Evolutionary conservation across 2,113 vertebrate genomes (phyloP), one percentile per base, ranked within the genome.

Genomic region (Halichoeres trimaculatus): DNA sequence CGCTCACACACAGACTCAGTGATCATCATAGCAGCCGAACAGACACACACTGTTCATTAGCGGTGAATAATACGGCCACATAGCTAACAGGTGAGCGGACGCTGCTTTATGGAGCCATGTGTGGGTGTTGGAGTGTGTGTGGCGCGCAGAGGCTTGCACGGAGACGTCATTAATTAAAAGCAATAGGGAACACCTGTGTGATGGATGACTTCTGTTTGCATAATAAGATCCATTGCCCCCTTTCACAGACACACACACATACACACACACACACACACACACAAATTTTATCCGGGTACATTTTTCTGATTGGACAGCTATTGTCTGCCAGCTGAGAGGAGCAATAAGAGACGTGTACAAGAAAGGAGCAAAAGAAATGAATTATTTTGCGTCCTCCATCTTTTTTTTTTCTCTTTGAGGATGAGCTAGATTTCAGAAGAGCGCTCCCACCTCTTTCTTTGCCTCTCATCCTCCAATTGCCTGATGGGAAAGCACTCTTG

Each of bases 111-210:
- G 14, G 34, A 13, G 51, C 20, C 11, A 12, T 36, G 84, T 86
- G 75, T 76, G 61, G 14, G 61, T 75, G 65, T 61, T 78, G 38
- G 36, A 23, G 76, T 43, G 81, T 78, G 68, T 70, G 70, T 69
- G 77, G 73, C 16, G 48, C 54, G 64, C 57, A 67, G 65, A 80
- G 30, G 40, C 78, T 57, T 8, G 61, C 68, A 63, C 52, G 36
- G 69, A 79, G 78, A 76, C 59, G 68, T 74, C 89, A 82, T 92
- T 90, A 90, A 88, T 92, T 90, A 89, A 86, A 88, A 76, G 80
- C 83, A 89, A 84, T 84, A 83, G 85, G 76, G 84, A 86, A 76
- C 84, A 89, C 83, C 84, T 86, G 84, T 75, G 75, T 90, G 86
- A 93, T 81, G 85, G 85, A 92, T 92, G 82, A 74, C 41, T 61